Evolutionary conservation across 1,140 invertebrate species (phyloP).

Genomic region (Drosophila biarmipes): DNA sequence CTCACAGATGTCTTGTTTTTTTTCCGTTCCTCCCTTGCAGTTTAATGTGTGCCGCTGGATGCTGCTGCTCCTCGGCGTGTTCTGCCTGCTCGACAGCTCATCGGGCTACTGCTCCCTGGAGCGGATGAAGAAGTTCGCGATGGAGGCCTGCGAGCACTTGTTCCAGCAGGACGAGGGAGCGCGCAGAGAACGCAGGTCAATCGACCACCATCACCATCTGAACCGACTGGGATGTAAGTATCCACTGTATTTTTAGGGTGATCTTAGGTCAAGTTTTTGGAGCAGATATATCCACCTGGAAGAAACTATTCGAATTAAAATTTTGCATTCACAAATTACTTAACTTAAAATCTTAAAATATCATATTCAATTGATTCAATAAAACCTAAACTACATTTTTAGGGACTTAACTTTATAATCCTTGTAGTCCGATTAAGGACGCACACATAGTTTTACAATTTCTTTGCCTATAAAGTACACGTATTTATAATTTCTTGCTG

Average conservation of each 20-base stretch:
- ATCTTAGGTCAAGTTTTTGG: not conserved
- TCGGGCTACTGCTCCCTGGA: slow-evolving; percentile 67
- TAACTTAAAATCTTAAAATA: not conserved
- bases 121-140: slow-evolving; percentile 71
- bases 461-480: no score
- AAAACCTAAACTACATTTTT: no score
- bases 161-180: slow-evolving; percentile 65
- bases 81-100: slow-evolving; percentile 45
- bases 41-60: slow-evolving; percentile 59
- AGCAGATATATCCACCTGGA: not conserved
- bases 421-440: no score
- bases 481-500: no score
- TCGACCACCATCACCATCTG: slow-evolving; percentile 55
- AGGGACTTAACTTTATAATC: no score
- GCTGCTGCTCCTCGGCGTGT: slow-evolving; percentile 48
- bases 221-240: slow-evolving; percentile 69
- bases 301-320: not conserved
- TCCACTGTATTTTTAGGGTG: not conserved
- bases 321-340: not conserved
- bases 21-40: slow-evolving; percentile 31
- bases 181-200: slow-evolving; percentile 60
- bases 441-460: no score
- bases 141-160: slow-evolving; percentile 76
- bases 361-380: no score
- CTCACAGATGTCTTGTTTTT: slow-evolving; percentile 11